Base-by-base conservation (phyloP, 2,888 invertebrate genomes). In the Synergus itoensis region DNA sequence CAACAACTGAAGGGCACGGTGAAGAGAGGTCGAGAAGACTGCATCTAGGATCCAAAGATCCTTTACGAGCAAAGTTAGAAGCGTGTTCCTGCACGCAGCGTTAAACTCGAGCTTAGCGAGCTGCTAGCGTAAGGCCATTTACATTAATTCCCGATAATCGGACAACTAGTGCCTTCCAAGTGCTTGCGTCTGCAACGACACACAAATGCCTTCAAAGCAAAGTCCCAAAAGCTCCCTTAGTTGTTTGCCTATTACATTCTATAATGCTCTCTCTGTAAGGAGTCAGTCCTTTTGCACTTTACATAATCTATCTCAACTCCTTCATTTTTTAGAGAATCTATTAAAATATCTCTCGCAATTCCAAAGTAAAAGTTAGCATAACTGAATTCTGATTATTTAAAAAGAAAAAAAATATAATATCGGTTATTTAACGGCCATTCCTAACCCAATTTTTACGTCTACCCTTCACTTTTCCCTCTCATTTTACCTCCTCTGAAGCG, bases 81-180 rank as follows among this genome's bases (percentile, higher is more conserved):
- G 67, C 69, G 78, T 77, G 81, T 77, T 81, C 78, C 80, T 75
- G 79, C 80, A 80, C 80, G 48, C 78, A 79, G 76, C 84, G 85
- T 85, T 87, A 87, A 86, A 83, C 79, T 80, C 82, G 83, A 83
- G 84, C 85, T 86, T 84, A 84, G 80, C 84, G 84, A 86, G 81
- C 80, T 80, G 80, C 64, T 82, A 81, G 76, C 83, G 73, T 84
- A 79, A 82, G 60, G 65, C 88, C 87, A 88, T 89, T 89, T 88
- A 87, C 89, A 88, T 88, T 88, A 86, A 89, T 89, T 88, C 81
- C 84, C 86, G 85, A 88, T 89, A 87, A 88, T 89, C 87, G 88
- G 88, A 86, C 87, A 83, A 84, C 83, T 82, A 84, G 83, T 80
- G 80, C 77, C 79, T 82, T 80, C 76, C 73, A 60, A 80, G 64